Conservation (phyloP, 2,888 invertebrate genomes). For the Xestia xanthographa region DNA sequence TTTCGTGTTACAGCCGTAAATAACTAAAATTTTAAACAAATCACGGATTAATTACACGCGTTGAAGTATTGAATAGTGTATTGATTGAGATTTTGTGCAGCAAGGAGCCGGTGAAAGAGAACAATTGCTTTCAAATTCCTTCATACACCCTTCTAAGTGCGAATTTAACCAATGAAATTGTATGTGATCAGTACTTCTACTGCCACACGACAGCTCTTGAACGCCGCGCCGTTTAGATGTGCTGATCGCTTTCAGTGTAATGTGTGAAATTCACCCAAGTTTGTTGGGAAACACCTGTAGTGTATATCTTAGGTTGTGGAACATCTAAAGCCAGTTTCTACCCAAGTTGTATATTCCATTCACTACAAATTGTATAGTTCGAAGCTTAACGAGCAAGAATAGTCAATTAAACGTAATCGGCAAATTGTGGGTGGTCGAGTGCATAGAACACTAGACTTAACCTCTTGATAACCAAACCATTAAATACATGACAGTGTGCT, state of each 20-base stretch:
- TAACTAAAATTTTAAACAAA: not conserved
- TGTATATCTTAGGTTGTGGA: not conserved
- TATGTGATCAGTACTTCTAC: not conserved
- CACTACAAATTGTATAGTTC: not conserved
- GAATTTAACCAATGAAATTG: not conserved
- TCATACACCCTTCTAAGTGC: not conserved
- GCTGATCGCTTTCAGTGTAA: too few species aligned
- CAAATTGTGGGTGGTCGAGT: slow-evolving; percentile 42
- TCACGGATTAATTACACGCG: not conserved
- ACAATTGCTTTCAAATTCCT: not conserved
- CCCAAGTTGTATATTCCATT: not conserved
- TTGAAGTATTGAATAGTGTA: not conserved
- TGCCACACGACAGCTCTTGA: too few species aligned
- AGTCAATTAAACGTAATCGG: slow-evolving; percentile 24
- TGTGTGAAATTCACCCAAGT: too few species aligned
- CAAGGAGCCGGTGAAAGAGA: not conserved
- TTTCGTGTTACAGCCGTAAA: not conserved
- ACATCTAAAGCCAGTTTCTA: not conserved
- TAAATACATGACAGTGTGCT: slow-evolving; percentile 12
- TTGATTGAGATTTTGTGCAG: not conserved
- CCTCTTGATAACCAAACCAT: slow-evolving; percentile 46
- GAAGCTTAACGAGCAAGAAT: not conserved
- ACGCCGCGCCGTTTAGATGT: too few species aligned
- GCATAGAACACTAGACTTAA: slow-evolving; percentile 15
- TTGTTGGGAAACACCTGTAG: too few species aligned